Percentiles rank a stretch among this genome's conserved stretches.
Evolutionary conservation across 2,888 invertebrate species (phyloP).

Genomic region (Heliconius ethilla): DNA sequence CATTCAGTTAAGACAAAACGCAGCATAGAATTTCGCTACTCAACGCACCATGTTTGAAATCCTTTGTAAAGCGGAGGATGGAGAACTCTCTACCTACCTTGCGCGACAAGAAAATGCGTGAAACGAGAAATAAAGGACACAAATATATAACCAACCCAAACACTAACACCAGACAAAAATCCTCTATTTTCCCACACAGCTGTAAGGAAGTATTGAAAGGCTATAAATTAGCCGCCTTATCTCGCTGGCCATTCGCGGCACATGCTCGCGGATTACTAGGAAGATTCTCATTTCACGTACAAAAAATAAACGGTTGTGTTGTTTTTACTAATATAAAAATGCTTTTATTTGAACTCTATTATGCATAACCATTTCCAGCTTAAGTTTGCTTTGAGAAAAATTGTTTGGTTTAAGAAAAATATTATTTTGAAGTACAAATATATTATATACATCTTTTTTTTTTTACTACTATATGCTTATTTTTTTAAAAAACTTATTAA

Average conservation of each 20-base stretch:
- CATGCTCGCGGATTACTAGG: slow-evolving; percentile 69
- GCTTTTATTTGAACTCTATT: neutral
- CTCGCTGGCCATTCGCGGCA: slow-evolving; percentile 73
- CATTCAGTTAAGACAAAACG: too few relatives aligned
- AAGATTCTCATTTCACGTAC: slow-evolving; percentile 55
- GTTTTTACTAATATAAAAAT: neutral
- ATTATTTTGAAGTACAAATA: neutral
- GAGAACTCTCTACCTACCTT: too few relatives aligned
- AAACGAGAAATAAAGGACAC: neutral
- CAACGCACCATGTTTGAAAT: too few relatives aligned
- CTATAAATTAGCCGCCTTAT: slow-evolving; percentile 75
- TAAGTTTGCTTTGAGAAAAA: neutral
- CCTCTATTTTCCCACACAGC: slow-evolving; percentile 24
- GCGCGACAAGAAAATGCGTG: neutral
- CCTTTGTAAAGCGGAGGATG: too few relatives aligned
- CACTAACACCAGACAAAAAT: neutral
- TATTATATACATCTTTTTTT: too few relatives aligned
- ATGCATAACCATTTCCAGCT: neutral
- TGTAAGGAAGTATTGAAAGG: slow-evolving; percentile 67
- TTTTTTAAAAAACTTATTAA: too few relatives aligned
- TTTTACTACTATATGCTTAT: neutral
- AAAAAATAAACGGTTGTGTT: slow-evolving; percentile 21
- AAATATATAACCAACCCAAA: neutral
- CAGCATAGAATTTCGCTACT: too few relatives aligned
- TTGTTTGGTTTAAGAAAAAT: neutral